Base-by-base conservation (phyloP, 1,140 invertebrate genomes). In the Dreissena polymorpha region DNA sequence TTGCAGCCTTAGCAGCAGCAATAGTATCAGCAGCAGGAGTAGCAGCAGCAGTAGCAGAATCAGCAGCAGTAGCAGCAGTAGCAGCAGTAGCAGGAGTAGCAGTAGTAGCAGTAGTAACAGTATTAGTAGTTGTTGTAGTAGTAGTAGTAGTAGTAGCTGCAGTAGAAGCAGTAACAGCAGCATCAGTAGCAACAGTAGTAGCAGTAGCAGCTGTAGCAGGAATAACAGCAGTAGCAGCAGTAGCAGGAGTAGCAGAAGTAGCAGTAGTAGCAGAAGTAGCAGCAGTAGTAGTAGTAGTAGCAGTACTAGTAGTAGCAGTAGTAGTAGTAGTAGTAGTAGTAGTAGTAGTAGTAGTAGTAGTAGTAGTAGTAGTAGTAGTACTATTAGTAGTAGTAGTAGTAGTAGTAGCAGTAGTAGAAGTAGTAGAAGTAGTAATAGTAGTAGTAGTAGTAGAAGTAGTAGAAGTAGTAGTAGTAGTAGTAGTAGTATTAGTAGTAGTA, bases 331-430 rank as follows among this genome's bases (percentile, higher is more conserved):
- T 67, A 10, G 64, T 67, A 67, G 64, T 67, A 67, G 64, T 67
- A 67, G 64, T 67, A 67, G 64, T 67, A 67, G 64, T 67, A 67
- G 64, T 67, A 67, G 64, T 67, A 67, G 64, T 67, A 67, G 64
- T 67, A 67, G 64, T 67, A 67, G 18, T 67, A 21, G 64, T 18
- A 27, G 64, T 67, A 21, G 64, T 67, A 27, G 64, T n/a, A n/a
- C n/a, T n/a, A n/a, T n/a, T n/a, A n/a, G n/a, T n/a, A n/a, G n/a
- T n/a, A n/a, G n/a, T n/a, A 67, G 64, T 67, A 67, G 64, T 27
- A 67, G 64, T 67, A 21, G 64, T 67, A 67, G 64, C 23, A 67
- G 64, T 21, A 67, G 64, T 67, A 67, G 64, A 14, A 67, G 64
- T 67, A 67, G 64, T 67, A 67, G 64, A 14, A 67, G 64, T 67